A percentile compares a stretch with the other conserved stretches of the same genome.
Evolutionary conservation across 2,888 invertebrate species (phyloP).

Genomic region (Sylvicola cinctus): DNA sequence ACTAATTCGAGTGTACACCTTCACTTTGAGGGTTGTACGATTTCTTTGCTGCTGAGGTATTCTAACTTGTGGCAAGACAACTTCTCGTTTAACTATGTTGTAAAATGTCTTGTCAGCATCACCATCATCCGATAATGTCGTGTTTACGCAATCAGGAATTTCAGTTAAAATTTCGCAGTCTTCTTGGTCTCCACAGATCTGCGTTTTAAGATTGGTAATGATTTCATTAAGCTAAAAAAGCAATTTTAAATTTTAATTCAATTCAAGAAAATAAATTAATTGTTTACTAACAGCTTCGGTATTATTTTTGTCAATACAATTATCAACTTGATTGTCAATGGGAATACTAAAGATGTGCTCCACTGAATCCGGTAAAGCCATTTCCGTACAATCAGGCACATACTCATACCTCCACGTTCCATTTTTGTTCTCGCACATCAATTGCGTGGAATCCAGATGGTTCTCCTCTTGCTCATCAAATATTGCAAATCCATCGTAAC

Average conservation of each 20-base stretch:
- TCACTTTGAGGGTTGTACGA: conserved; percentile 10
- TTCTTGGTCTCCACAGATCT: conserved; percentile 10
- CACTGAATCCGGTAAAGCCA: conserved; percentile 27
- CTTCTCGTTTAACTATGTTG: conserved; percentile 9
- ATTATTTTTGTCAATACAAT: conserved; percentile 22
- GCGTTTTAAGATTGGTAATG: conserved; percentile 6
- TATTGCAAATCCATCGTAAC: conserved; percentile 38
- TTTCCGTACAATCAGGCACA: conserved; percentile 34
- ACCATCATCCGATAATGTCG: background rate
- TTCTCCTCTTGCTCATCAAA: conserved; percentile 12
- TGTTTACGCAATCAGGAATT: conserved; percentile 7
- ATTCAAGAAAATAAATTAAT: background rate
- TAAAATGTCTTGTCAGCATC: conserved; percentile 8
- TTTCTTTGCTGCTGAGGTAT: background rate
- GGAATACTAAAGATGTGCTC: conserved; percentile 28
- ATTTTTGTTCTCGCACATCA: conserved; percentile 19
- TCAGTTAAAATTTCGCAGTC: conserved; percentile 12
- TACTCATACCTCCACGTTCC: conserved; percentile 22
- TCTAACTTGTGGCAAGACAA: background rate
- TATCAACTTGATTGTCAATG: conserved; percentile 20
- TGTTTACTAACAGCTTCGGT: conserved; percentile 8
- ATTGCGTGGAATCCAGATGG: conserved; percentile 16
- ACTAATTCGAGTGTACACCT: conserved; percentile 11
- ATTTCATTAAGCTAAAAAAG: conserved; percentile 7
- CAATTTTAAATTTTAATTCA: no score